Evolutionary conservation across 2,113 vertebrate species (phyloP), one percentile per base, ranked within the genome.

Genomic region (Pao palembangensis): DNA sequence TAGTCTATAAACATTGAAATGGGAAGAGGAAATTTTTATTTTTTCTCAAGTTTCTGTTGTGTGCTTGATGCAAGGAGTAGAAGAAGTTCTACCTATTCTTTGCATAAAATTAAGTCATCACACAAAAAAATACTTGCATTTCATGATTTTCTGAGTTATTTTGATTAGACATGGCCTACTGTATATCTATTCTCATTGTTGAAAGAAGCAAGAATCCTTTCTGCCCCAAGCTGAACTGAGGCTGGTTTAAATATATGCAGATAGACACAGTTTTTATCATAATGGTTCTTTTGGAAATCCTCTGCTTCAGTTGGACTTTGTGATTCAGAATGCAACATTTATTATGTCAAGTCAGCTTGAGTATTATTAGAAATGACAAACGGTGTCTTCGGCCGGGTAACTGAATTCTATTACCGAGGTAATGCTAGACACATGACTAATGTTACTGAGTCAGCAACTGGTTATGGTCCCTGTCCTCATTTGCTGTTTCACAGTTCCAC

Each of bases 381-480:
- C 62, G 64, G 62, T 62, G 69, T 66, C 60, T 64, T 67, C 66
- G 44, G 76, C 47, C 52, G 52, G 58, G 58, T 75, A 79, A 83
- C 75, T 76, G 75, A 85, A 83, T 87, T 72, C 67, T 67, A 84
- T 89, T 87, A 87, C 66, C 52, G 71, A 64, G 61, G 82, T 85
- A 78, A 79, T 50, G 51, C 64, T 60, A 43, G 61, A 38, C 56
- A 70, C 48, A 75, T 85, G 85, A 87, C 80, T 83, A 78, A 90
- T 90, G 83, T 75, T 43, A 83, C 84, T 89, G 85, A 89, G 80
- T 90, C 88, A 89, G 87, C 85, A 80, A 75, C 75, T 81, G 64
- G 70, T 83, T 88, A 90, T 85, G 77, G 80, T 76, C 80, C 76
- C 60, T 71, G 78, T 83, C 85, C 88, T 90, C 83, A 80, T 83